A percentile compares a stretch with the other conserved stretches of the same genome.
Conservation (phyloP, 2,113 vertebrate species). For the Coturnix japonica region DNA sequence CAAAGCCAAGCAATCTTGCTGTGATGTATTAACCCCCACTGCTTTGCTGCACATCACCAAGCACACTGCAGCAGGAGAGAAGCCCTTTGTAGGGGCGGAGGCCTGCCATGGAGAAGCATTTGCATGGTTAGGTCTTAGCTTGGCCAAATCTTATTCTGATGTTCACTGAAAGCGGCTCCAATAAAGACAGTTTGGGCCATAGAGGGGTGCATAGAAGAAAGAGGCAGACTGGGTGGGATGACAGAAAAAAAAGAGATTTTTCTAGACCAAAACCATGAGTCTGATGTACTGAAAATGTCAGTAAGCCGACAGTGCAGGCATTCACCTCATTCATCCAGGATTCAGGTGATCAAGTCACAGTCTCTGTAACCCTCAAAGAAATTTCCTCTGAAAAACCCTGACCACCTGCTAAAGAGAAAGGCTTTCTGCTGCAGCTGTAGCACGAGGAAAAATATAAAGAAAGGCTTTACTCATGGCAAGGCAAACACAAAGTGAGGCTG, state of each 20-base stretch:
- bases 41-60: accelerated
- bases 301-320: not conserved
- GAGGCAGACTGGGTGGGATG: not conserved
- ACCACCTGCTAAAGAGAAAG: not conserved
- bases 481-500: not conserved
- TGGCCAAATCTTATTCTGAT: not conserved
- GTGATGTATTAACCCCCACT: not conserved
- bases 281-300: not conserved
- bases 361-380: not conserved
- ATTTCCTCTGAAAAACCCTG: conserved; percentile 7
- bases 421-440: not conserved
- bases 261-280: not conserved
- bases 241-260: not conserved
- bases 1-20: conserved; percentile 6
- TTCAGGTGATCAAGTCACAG: not conserved
- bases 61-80: not conserved
- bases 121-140: not conserved
- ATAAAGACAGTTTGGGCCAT: not conserved
- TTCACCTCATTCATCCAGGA: not conserved
- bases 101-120: not conserved
- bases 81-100: not conserved
- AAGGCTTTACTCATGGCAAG: not conserved
- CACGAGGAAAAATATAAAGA: not conserved
- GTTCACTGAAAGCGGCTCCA: not conserved
- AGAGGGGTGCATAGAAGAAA: not conserved